phyloP scores from a whole-genome alignment of 2,797 vertebrate species.

The Urocyon cinereoargenteus region DNA sequence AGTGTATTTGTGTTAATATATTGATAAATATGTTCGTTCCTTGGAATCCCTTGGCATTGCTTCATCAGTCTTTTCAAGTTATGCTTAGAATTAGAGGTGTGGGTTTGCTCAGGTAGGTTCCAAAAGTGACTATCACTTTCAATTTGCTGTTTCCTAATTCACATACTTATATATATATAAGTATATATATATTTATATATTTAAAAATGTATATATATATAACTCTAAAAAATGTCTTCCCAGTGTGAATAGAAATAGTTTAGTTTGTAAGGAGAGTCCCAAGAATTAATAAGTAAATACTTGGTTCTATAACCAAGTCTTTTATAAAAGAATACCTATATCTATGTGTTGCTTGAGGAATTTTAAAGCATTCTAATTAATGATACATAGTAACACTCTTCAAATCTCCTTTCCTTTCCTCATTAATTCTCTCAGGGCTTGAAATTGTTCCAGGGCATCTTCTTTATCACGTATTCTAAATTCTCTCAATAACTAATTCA shows the following conservation, averaged over 20 bases:
- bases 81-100: neutral
- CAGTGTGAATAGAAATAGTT: neutral
- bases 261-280: neutral
- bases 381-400: neutral
- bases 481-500: neutral
- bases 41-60: neutral
- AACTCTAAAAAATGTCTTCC: neutral
- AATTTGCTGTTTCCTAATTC: neutral
- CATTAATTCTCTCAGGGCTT: neutral
- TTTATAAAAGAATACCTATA: neutral
- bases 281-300: neutral
- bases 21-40: neutral
- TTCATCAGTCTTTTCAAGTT: neutral
- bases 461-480: neutral
- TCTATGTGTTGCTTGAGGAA: neutral
- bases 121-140: neutral
- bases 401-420: neutral
- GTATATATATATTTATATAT: no score
- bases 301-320: neutral
- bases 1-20: neutral
- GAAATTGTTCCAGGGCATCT: neutral
- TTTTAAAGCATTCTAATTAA: neutral
- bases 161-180: neutral
- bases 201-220: no score
- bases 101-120: neutral